Evolutionary conservation across 2,888 invertebrate genomes (phyloP).

Genomic region (Sphaerophoria taeniata): DNA sequence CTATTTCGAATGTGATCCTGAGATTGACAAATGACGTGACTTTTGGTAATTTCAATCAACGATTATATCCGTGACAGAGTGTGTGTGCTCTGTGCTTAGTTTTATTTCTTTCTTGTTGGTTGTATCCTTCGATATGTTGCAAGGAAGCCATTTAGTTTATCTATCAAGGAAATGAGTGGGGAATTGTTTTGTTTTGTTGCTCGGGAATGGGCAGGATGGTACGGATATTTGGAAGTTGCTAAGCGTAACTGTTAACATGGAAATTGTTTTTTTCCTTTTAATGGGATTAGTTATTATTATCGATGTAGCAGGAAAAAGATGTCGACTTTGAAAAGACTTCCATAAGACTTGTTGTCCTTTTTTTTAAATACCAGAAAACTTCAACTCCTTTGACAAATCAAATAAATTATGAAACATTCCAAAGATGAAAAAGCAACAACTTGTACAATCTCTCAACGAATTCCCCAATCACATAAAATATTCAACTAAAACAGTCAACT

Average conservation of each 20-base stretch:
- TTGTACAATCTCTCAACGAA: constrained; percentile 5
- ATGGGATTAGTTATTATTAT: constrained; percentile 27
- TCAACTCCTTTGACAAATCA: background rate
- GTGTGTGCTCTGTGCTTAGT: constrained; percentile 15
- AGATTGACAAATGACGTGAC: constrained; percentile 75
- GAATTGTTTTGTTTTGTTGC: background rate
- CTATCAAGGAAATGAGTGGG: constrained; percentile 52
- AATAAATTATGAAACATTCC: constrained; percentile 11
- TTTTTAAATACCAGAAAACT: too few relatives aligned
- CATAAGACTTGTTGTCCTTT: too few relatives aligned
- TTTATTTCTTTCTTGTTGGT: constrained; percentile 15
- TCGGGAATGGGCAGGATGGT: constrained; percentile 29
- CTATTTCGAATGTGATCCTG: constrained; percentile 66
- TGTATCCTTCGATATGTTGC: background rate
- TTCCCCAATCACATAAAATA: constrained; percentile 42
- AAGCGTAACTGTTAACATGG: constrained; percentile 48
- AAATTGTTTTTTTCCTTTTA: constrained; percentile 22
- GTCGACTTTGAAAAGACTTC: background rate
- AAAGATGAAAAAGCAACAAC: background rate
- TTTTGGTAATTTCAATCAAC: constrained; percentile 71
- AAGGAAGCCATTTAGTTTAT: constrained; percentile 62
- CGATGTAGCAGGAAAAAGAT: constrained; percentile 25
- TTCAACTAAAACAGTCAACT: constrained; percentile 39
- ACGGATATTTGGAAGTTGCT: constrained; percentile 52
- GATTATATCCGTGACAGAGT: constrained; percentile 55